These are phyloP conservation scores for Drosophila lowei DNA, from an alignment of 1,140 invertebrate genomes.

Conservation along the genomic window DNA sequence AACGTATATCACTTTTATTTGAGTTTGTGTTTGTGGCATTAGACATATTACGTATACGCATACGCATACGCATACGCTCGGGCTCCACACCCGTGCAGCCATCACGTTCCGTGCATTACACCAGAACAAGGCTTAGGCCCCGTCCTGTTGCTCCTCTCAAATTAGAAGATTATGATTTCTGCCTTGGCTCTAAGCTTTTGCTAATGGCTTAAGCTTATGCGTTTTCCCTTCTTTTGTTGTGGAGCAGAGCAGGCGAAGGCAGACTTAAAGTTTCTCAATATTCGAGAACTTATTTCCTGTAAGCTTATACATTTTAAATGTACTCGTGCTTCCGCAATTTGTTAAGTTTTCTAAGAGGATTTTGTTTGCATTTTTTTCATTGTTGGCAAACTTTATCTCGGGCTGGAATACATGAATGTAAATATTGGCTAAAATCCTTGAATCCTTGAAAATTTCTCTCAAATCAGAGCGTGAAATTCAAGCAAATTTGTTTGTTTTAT, in stretches of 20 bases:
- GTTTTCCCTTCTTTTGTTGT: conserved; percentile 26
- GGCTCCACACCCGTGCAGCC: conserved; percentile 44
- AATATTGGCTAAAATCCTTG: too few relatives aligned
- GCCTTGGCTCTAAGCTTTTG: conserved; percentile 51
- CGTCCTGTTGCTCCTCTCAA: conserved; percentile 31
- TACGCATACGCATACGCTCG: conserved; percentile 47
- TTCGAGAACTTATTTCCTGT: conserved; percentile 40
- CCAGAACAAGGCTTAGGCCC: conserved; percentile 10
- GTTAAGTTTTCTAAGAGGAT: not conserved
- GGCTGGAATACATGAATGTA: too few relatives aligned
- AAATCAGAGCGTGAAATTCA: too few relatives aligned
- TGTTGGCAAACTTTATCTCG: too few relatives aligned
- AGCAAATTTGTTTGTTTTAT: too few relatives aligned
- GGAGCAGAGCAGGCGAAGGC: too few relatives aligned
- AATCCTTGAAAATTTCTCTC: too few relatives aligned
- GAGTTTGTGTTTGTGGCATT: conserved; percentile 79
- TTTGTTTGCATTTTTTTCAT: not conserved
- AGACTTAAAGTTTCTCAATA: conserved; percentile 21
- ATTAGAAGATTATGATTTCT: conserved; percentile 77
- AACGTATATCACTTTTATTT: conserved; percentile 75
- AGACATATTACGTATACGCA: conserved; percentile 75
- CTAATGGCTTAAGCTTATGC: conserved; percentile 72
- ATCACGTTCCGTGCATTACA: conserved; percentile 36
- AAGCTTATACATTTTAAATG: conserved; percentile 8
- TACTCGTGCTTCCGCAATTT: conserved; percentile 23